Percentiles rank a stretch among this genome's conserved stretches.
These are phyloP conservation scores for Synergus japonicus DNA, from an alignment of 2,888 invertebrate species.

Conservation along the genomic window DNA sequence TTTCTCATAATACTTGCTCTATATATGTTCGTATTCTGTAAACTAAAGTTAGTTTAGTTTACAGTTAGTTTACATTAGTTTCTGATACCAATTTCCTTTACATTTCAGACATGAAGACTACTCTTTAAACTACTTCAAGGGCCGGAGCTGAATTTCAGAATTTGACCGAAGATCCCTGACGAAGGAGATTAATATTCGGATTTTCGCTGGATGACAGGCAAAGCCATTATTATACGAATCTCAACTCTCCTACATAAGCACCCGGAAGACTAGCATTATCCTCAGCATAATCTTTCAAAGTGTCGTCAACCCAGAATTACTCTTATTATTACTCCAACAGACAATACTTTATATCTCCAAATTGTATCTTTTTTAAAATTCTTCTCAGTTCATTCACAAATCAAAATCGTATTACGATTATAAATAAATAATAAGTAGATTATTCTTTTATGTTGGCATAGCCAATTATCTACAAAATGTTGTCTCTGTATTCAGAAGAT, in stretches of 20 bases:
- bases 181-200: conserved; percentile 37
- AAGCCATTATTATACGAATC: conserved; percentile 30
- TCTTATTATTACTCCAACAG: neutral
- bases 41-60: too few relatives aligned
- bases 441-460: too few relatives aligned
- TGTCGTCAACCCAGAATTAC: conserved; percentile 1
- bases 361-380: neutral
- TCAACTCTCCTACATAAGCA: conserved; percentile 29
- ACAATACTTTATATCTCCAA: neutral
- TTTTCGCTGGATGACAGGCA: conserved; percentile 25
- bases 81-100: neutral
- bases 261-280: conserved; percentile 27
- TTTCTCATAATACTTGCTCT: neutral
- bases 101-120: conserved; percentile 10
- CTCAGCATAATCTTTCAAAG: conserved; percentile 24
- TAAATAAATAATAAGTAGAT: too few relatives aligned
- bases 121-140: neutral
- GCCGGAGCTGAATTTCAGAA: conserved; percentile 16
- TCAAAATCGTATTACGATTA: too few relatives aligned
- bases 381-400: too few relatives aligned
- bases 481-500: too few relatives aligned
- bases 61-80: too few relatives aligned
- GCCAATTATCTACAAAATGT: too few relatives aligned
- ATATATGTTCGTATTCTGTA: neutral
- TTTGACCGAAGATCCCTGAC: conserved; percentile 18